phyloP scores from a whole-genome alignment of 2,113 vertebrate species.

The Mirounga angustirostris region DNA sequence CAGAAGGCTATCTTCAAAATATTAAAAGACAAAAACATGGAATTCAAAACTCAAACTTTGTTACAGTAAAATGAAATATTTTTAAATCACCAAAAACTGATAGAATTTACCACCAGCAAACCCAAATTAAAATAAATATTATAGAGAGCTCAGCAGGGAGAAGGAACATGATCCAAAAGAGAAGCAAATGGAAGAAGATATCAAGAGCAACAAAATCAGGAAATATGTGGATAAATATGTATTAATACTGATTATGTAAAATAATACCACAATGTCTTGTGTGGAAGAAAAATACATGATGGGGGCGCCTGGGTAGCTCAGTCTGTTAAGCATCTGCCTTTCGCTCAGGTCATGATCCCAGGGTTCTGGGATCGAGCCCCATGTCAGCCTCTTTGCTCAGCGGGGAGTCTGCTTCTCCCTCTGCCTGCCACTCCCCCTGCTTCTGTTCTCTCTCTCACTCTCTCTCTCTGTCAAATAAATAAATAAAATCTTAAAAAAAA shows the following conservation, averaged over 20 bases:
- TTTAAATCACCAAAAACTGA: not conserved
- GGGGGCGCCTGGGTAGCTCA: not conserved
- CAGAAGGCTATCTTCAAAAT: not conserved
- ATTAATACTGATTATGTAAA: not conserved
- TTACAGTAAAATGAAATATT: not conserved
- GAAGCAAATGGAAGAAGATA: not conserved
- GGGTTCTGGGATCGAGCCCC: too few relatives aligned
- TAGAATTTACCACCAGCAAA: not conserved
- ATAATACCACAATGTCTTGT: not conserved
- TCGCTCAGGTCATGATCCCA: too few relatives aligned
- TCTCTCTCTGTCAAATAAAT: too few relatives aligned
- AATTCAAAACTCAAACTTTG: not conserved
- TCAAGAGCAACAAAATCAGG: not conserved
- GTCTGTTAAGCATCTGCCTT: too few relatives aligned
- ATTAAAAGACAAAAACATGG: not conserved
- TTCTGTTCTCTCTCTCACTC: too few relatives aligned
- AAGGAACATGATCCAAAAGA: not conserved
- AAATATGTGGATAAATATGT: not conserved
- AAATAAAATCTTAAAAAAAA: too few relatives aligned
- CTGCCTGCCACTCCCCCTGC: too few relatives aligned
- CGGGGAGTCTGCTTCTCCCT: too few relatives aligned
- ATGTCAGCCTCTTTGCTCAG: too few relatives aligned
- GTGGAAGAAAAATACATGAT: not conserved
- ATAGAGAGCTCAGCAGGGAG: not conserved
- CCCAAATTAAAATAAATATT: not conserved